Evolutionary conservation across 2,888 invertebrate species (phyloP).

Genomic region (Drosophila borborema): DNA sequence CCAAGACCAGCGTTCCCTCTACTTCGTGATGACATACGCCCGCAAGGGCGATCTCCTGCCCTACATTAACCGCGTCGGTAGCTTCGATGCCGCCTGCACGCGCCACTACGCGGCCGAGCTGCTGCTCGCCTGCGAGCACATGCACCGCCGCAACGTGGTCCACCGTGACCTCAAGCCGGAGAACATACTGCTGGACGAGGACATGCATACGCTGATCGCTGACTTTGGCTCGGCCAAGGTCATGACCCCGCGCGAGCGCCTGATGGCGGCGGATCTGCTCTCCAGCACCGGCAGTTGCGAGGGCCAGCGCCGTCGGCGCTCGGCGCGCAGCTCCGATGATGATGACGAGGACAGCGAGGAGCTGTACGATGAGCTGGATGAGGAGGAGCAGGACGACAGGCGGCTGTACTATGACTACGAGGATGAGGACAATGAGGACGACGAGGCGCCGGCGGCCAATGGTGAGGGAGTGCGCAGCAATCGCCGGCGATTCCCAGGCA

Average conservation of each 20-base stretch:
- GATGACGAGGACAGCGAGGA: constrained; percentile 69
- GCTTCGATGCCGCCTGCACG: constrained; percentile 95
- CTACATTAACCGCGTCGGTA: constrained; percentile 95
- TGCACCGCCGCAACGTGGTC: constrained; percentile 94
- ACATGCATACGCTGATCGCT: constrained; percentile 98
- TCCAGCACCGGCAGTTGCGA: constrained; percentile 30
- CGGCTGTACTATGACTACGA: constrained; percentile 26
- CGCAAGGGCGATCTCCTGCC: constrained; percentile 97
- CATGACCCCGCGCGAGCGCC: constrained; percentile 84
- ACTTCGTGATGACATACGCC: constrained; percentile 98
- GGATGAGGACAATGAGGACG: constrained; percentile 54
- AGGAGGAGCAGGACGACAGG: constrained; percentile 50
- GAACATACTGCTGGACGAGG: constrained; percentile 97
- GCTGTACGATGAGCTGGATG: constrained; percentile 52
- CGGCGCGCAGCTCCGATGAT: constrained; percentile 62
- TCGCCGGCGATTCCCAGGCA: constrained; percentile 56
- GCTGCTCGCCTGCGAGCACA: constrained; percentile 94
- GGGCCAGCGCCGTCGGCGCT: constrained; percentile 43
- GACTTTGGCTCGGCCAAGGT: constrained; percentile 99
- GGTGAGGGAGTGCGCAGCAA: constrained; percentile 39
- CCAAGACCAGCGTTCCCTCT: constrained; percentile 96
- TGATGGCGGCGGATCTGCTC: constrained; percentile 49
- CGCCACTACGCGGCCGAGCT: constrained; percentile 98
- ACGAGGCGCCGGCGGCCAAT: constrained; percentile 25
- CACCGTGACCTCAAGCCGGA: constrained; percentile 99